phyloP scores from a whole-genome alignment of 30 jellyfish, hydroid and myxozoan genomes.

The Haliclystus octoradiatus region DNA sequence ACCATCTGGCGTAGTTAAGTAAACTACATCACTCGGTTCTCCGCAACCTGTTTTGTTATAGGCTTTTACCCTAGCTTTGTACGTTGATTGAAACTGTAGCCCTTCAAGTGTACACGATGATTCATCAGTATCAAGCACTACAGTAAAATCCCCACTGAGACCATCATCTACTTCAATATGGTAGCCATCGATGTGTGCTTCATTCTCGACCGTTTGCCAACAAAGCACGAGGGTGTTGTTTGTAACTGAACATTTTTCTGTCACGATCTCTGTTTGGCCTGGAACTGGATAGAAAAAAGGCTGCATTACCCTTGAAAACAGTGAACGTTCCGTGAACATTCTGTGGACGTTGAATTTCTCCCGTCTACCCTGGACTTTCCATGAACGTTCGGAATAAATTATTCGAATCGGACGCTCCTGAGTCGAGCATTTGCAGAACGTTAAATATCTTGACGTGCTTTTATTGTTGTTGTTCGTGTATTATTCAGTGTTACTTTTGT shows the following conservation, averaged over 20 bases:
- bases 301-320: constrained; percentile 3
- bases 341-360: too few relatives aligned
- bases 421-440: too few relatives aligned
- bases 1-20: constrained; percentile 81
- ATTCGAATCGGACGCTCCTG: too few relatives aligned
- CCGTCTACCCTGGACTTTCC: too few relatives aligned
- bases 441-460: too few relatives aligned
- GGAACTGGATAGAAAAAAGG: background rate
- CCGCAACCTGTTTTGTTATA: constrained; percentile 68
- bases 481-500: too few relatives aligned
- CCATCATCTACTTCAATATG: constrained; percentile 85
- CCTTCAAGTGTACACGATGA: constrained; percentile 73
- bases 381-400: too few relatives aligned
- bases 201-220: constrained; percentile 46
- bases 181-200: too few relatives aligned
- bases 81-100: constrained; percentile 72
- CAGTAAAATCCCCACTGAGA: constrained; percentile 61
- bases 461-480: too few relatives aligned
- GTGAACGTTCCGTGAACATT: too few relatives aligned
- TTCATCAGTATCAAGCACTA: constrained; percentile 69
- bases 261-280: constrained; percentile 20
- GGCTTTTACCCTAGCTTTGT: constrained; percentile 70
- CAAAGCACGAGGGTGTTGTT: constrained; percentile 57
- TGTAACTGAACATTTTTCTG: constrained; percentile 69
- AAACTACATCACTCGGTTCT: constrained; percentile 60